Conservation (phyloP, 2,113 vertebrate species). For the Arenaria interpres region DNA sequence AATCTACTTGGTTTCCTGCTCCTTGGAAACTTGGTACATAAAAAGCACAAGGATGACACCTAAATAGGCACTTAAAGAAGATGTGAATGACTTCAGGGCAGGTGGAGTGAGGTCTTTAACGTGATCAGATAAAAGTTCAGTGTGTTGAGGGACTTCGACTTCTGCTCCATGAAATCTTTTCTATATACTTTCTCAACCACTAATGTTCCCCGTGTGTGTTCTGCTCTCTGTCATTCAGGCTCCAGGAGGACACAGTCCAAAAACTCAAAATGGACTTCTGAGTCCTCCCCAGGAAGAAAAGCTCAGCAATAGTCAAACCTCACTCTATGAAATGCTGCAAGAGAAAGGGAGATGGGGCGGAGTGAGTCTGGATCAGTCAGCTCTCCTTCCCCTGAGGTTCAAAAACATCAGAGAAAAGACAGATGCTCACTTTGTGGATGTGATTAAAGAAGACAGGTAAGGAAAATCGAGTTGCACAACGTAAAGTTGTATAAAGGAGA, state of each 20-base stretch:
- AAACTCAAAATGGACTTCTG: constrained; percentile 90
- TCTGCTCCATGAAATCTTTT: neutral
- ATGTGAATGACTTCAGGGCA: neutral
- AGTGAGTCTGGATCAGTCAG: constrained; percentile 88
- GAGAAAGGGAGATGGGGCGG: constrained; percentile 86
- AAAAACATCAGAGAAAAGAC: constrained; percentile 94
- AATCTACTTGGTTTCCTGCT: neutral
- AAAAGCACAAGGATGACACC: neutral
- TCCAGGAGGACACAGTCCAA: constrained; percentile 78
- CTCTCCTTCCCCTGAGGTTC: constrained; percentile 90
- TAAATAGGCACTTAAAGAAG: neutral
- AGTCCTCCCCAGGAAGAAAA: constrained; percentile 86
- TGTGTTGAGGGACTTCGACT: neutral
- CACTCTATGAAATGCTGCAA: constrained; percentile 92
- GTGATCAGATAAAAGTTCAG: neutral
- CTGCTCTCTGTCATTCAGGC: constrained; percentile 53
- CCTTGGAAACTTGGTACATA: neutral
- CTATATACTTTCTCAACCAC: neutral
- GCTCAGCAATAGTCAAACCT: constrained; percentile 92
- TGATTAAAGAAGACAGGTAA: constrained; percentile 98
- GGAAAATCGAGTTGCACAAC: neutral
- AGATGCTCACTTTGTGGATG: constrained; percentile 96
- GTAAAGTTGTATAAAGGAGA: neutral
- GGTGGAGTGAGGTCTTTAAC: neutral
- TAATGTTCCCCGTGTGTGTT: neutral